Evolutionary conservation across 1,140 invertebrate species (phyloP), one percentile per base, ranked within the genome.

Genomic region (Metopolophium dirhodum): DNA sequence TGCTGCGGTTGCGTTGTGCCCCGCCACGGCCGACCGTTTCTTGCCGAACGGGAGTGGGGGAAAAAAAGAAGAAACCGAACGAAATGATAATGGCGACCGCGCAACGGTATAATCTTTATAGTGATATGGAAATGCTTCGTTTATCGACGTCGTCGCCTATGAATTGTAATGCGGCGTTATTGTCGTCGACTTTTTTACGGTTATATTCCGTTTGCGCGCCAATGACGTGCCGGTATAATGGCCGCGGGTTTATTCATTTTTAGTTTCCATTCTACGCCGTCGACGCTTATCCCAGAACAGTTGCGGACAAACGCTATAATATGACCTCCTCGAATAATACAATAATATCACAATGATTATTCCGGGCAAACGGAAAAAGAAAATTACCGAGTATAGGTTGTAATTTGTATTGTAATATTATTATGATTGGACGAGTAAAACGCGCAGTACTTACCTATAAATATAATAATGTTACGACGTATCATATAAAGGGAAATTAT

Each of bases 361-460:
- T 41, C 41, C 41, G 41, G 41, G 41, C 2, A 41, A 41, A 41
- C 2, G 41, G 41, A 41, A 41, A 41, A 41, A 41, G 41, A 41
- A 41, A 41, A 41, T 41, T 4, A 41, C 41, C 41, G 41, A 41
- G 41, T 41, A 41, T 41, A 41, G 41, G 41, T 41, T 41, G 41
- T 41, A 41, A 41, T 41, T 41, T 41, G 41, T 41, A 41, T 51
- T 18, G 49, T 51, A 51, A 51, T 51, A 51, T 51, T 18, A 18
- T 51, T 61, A 14, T 61, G 7, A 14, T 68, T 68, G 11, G 1
- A n/a, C 30, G 11, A 30, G 9, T 61, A 30, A 61, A 30, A 61
- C 11, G 0, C 14, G 0, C 6, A 0, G 18, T 18, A 18, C 4
- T 2, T 7, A 14, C 20, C 1, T 18, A 7, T 7, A n/a, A n/a